phyloP scores from a whole-genome alignment of 2,797 vertebrate genomes.

The Jordanella pulchra region DNA sequence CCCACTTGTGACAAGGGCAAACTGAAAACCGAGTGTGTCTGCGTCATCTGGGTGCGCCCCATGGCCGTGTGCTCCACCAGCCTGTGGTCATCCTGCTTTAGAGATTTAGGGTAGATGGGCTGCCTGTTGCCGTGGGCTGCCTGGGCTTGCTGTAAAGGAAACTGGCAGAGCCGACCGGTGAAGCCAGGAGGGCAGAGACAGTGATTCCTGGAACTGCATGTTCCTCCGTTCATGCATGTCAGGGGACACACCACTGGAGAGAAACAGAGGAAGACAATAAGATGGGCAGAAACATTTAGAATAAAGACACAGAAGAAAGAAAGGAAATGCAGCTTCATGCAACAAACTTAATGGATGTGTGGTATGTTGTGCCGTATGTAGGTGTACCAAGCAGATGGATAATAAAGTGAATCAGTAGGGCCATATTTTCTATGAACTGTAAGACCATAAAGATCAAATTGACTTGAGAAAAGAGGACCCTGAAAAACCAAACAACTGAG shows the following conservation, averaged over 20 bases:
- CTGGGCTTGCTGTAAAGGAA: constrained; percentile 77
- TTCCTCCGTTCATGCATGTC: constrained; percentile 92
- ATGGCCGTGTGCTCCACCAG: constrained; percentile 74
- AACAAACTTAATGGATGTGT: not conserved
- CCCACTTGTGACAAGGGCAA: constrained; percentile 81
- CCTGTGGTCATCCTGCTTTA: constrained; percentile 82
- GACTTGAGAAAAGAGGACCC: constrained; percentile 28
- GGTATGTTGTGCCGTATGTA: not conserved
- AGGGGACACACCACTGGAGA: constrained; percentile 89
- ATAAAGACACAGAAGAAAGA: not conserved
- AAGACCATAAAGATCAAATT: constrained; percentile 42
- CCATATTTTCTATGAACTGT: constrained; percentile 39
- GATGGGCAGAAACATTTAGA: not conserved
- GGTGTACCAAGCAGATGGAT: constrained; percentile 22
- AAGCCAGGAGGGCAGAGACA: constrained; percentile 90
- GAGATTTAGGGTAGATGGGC: constrained; percentile 83
- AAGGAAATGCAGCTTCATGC: not conserved
- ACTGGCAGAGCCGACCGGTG: constrained; percentile 90
- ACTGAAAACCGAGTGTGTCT: constrained; percentile 84
- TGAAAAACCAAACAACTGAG: constrained; percentile 33
- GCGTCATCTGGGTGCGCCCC: constrained; percentile 69
- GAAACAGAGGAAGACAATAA: not conserved
- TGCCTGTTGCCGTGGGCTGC: constrained; percentile 85
- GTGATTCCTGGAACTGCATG: constrained; percentile 89
- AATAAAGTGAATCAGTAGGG: constrained; percentile 7